Conservation (phyloP, 2,797 vertebrate genomes). For the Telmatherina bonti region DNA sequence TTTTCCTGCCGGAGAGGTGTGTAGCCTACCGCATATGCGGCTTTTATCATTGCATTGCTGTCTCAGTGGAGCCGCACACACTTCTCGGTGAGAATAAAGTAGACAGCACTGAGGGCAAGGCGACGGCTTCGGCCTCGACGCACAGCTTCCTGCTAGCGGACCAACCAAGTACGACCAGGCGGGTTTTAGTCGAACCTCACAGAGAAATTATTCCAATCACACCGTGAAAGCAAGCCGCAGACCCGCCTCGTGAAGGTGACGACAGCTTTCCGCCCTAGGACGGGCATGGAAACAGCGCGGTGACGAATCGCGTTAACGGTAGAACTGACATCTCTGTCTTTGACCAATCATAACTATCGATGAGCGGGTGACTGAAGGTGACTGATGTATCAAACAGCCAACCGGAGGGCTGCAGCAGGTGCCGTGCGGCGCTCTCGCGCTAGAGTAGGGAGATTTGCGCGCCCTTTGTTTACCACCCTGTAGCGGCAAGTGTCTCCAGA, state of each 20-base stretch:
- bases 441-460: constrained; percentile 70
- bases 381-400: constrained; percentile 52
- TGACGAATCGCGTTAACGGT: constrained; percentile 59
- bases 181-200: constrained; percentile 24
- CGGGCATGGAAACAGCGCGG: constrained; percentile 52
- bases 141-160: constrained; percentile 57
- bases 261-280: constrained; percentile 61
- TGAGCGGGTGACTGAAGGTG: constrained; percentile 15
- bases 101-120: constrained; percentile 76
- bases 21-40: constrained; percentile 84
- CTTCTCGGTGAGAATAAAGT: constrained; percentile 80
- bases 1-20: constrained; percentile 74
- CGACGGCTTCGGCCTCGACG: constrained; percentile 65
- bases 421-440: constrained; percentile 70
- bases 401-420: constrained; percentile 75
- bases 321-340: not conserved
- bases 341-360: constrained; percentile 53
- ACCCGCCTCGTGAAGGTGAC: constrained; percentile 75
- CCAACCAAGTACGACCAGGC: constrained; percentile 67
- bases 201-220: constrained; percentile 61
- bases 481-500: constrained; percentile 44
- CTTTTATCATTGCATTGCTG: constrained; percentile 86
- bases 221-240: constrained; percentile 28
- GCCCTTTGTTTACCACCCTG: constrained; percentile 82
- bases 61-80: constrained; percentile 78